phyloP scores from a whole-genome alignment of 2,113 vertebrate genomes.

The Phyllostomus discolor region DNA sequence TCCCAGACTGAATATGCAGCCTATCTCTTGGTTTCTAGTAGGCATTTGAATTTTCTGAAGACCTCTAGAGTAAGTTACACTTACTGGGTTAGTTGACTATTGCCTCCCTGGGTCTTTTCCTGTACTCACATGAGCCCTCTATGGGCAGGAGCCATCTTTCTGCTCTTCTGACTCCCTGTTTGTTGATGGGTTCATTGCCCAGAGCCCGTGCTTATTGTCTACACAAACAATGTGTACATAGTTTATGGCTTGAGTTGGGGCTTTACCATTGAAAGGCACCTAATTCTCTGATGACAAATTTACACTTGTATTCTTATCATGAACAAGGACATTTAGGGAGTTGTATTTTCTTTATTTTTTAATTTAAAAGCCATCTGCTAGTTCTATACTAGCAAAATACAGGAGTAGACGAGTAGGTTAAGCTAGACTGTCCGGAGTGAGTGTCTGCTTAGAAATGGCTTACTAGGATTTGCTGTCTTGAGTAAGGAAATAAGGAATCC shows the following conservation, averaged over 20 bases:
- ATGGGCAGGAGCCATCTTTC: background rate
- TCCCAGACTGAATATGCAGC: background rate
- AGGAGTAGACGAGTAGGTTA: background rate
- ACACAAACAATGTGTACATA: background rate
- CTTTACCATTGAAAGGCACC: background rate
- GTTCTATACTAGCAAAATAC: background rate
- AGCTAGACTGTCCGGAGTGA: background rate
- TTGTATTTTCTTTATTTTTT: background rate
- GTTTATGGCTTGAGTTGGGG: background rate
- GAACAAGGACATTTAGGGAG: background rate
- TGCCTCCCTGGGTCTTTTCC: background rate
- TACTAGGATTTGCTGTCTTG: background rate
- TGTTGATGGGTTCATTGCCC: background rate
- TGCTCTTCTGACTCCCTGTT: background rate
- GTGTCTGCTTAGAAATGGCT: background rate
- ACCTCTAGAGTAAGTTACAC: background rate
- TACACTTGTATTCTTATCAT: background rate
- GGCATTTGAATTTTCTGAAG: background rate
- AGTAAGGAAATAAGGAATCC: conserved; percentile 28
- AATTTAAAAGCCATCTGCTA: background rate
- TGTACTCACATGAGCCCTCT: background rate
- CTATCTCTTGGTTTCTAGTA: background rate
- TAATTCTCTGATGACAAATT: background rate
- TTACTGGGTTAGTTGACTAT: background rate
- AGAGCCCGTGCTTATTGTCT: background rate